Base-by-base conservation (phyloP, 2,888 invertebrate species). In the Apamea sordens region DNA sequence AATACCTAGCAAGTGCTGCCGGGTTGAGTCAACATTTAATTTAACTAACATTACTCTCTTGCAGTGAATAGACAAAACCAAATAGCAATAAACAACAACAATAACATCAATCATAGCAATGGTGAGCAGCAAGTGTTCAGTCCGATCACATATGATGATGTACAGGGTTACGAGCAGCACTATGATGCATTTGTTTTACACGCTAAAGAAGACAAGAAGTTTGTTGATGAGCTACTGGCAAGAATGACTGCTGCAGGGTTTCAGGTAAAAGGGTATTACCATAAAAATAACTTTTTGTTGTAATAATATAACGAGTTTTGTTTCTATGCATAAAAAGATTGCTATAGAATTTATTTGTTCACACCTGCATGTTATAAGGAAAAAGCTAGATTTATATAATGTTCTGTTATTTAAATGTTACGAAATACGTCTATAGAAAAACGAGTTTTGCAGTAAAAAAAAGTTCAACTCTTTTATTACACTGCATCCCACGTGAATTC, bases 151-250 rank as follows among this genome's bases (percentile, higher is more conserved):
- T 93, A 92, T 32, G 98, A 98, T 79, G 98, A 98, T 90, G 93
- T 97, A 21, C 93, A 95, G 90, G 91, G 93, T 0, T 86, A 90
- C 6, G 97, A 97, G 15, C 98, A 98, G 90, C 95, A 94, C 61
- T 99, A 98, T 89, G 98, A 99, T 94, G 99, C 98, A 0, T 98
- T 98, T 91, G 97, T 99, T 18, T 93, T 99, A 50, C 98, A 97
- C 89, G 98, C 98, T 0, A 98, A 98, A 67, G 98, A 98, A 82
- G 99, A 99, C 92, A 95, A 96, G 24, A 96, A 97, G 6, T 98
- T 98, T 94, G 98, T 98, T 0, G 97, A 97, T 1, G 90, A 98
- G 88, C 95, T 98, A 80, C 95, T 98, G 28, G 95, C 96, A 0
- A 97, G 97, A 86, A 97, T 98, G 95, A 98, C 97, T 90, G 96